phyloP scores from a whole-genome alignment of 1,140 invertebrate species.

The Ceratina australensis region DNA sequence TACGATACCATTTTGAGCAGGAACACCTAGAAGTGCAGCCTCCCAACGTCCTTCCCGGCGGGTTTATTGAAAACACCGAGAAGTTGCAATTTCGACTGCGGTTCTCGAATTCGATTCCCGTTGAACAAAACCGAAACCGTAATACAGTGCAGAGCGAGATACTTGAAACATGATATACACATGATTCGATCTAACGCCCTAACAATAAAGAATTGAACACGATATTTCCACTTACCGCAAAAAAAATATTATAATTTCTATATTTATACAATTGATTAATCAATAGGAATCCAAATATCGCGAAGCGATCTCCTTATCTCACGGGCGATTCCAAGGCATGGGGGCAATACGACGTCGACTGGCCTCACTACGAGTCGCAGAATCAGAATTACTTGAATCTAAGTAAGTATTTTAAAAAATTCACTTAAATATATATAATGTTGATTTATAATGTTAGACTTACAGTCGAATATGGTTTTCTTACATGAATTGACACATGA shows the following conservation, averaged over 20 bases:
- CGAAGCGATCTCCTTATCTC: slow-evolving; percentile 81
- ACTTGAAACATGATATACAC: too few relatives aligned
- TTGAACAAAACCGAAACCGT: background rate
- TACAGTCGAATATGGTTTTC: too few relatives aligned
- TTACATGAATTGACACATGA: too few relatives aligned
- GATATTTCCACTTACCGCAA: too few relatives aligned
- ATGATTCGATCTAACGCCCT: too few relatives aligned
- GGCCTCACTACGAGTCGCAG: slow-evolving; percentile 87
- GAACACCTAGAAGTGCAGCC: background rate
- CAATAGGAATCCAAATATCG: slow-evolving; percentile 86
- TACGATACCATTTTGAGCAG: slow-evolving; percentile 21
- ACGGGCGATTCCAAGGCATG: slow-evolving; percentile 82
- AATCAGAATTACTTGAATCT: slow-evolving; percentile 88
- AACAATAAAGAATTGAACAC: too few relatives aligned
- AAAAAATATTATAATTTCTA: too few relatives aligned
- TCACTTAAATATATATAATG: too few relatives aligned
- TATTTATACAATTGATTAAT: too few relatives aligned
- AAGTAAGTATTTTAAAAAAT: slow-evolving; percentile 84
- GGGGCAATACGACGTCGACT: slow-evolving; percentile 86
- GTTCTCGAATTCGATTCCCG: slow-evolving; percentile 2
- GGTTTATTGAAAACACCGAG: slow-evolving; percentile 18
- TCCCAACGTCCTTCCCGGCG: background rate
- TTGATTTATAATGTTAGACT: too few relatives aligned
- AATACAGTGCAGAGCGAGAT: too few relatives aligned
- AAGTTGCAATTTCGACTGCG: slow-evolving; percentile 12